Base-by-base conservation (phyloP, 2,797 vertebrate species). In the Philypnodon macrostomus region DNA sequence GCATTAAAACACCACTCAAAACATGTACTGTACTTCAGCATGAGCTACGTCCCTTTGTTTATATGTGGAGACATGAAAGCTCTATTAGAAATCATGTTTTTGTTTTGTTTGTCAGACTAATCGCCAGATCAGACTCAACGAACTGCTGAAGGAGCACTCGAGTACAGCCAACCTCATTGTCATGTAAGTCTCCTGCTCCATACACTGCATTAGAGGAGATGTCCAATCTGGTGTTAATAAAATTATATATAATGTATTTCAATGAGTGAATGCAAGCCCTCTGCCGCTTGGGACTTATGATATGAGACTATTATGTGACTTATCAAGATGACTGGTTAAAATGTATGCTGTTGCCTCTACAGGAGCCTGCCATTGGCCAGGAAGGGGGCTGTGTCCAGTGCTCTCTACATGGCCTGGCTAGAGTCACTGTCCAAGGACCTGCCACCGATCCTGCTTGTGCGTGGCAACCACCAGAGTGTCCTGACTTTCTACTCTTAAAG, bases 401-500 rank as follows among this genome's bases (percentile, higher is more conserved):
- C 94, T 0, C 87, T 98, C 8, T 98, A 98, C 73, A 98, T 98
- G 96, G 92, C 93, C 38, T 98, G 96, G 96, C 79, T 98, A 83
- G 96, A 98, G 81, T 88, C 70, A 0, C 79, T 98, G 11, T 96
- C 96, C 47, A 93, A 91, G 78, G 92, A 96, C 58, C 90, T 98
- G 56, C 95, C 96, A 0, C 96, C 96, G 10, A 85, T 94, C 63
- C 91, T 98, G 0, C 87, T 98, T 32, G 95, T 98, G 36, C 94
- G 96, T 14, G 96, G 96, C 31, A 98, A 98, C 84, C 96, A 98
- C 75, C 96, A 98, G 91, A 98, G 96, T 8, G 96, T 98, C 75
- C 95, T 99, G 75, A 99, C 96, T 40, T 99, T 98, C 90, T 99
- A 99, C 80, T 99, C 96, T 3, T 99, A 96, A 90, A 76, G 1